A percentile compares a stretch with the other conserved stretches of the same genome.
These are phyloP conservation scores for Hippotragus niger DNA, from an alignment of 2,113 vertebrate species.

Conservation along the genomic window DNA sequence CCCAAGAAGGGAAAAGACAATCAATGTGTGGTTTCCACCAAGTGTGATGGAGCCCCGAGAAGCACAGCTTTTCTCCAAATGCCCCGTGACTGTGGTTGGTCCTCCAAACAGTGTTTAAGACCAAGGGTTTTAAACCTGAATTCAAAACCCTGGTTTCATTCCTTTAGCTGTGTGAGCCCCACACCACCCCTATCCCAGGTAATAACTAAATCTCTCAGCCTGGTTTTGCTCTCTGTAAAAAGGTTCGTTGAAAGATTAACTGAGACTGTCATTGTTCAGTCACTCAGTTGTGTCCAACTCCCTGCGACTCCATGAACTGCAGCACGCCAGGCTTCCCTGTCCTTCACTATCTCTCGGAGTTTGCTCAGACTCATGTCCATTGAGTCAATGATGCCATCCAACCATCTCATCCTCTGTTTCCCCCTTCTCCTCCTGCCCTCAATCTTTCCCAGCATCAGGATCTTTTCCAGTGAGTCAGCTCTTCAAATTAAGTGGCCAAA, in stretches of 20 bases:
- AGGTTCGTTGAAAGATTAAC: neutral
- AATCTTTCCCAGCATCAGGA: neutral
- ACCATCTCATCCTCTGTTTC: neutral
- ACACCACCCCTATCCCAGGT: neutral
- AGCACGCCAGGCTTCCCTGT: neutral
- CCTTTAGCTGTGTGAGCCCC: neutral
- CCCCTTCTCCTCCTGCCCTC: neutral
- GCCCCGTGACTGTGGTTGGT: neutral
- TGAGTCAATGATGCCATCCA: neutral
- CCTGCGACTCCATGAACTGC: neutral
- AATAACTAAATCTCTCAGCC: neutral
- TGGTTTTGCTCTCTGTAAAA: slow-evolving; percentile 19
- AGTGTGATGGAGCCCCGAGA: neutral
- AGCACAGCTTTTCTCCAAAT: neutral
- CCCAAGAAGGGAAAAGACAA: neutral
- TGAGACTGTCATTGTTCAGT: neutral
- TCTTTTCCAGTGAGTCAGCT: neutral
- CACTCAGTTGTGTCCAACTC: neutral
- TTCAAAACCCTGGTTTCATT: neutral
- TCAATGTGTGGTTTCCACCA: neutral
- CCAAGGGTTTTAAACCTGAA: neutral
- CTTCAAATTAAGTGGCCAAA: neutral
- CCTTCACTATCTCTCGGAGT: neutral
- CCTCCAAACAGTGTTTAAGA: neutral
- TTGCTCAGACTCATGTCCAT: neutral